Percentiles rank a stretch among this genome's conserved stretches.
phyloP scores from a whole-genome alignment of 64 coral and sea anemone species.

The Pocillopora verrucosa region DNA sequence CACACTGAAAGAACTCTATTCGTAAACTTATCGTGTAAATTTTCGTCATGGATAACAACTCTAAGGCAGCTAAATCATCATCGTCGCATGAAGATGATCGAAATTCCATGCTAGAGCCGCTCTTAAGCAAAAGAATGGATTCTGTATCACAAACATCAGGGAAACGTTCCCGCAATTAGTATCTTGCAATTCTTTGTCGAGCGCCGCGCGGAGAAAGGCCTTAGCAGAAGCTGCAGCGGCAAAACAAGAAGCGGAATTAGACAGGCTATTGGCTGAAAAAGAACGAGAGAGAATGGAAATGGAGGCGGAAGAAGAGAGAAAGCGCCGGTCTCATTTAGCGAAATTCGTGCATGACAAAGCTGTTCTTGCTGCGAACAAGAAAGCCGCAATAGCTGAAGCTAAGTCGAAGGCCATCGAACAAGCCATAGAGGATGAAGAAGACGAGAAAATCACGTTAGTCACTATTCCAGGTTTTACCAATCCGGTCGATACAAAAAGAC shows the following conservation, averaged over 20 bases:
- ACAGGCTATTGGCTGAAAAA: slow-evolving; percentile 27
- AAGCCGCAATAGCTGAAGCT: slow-evolving; percentile 17
- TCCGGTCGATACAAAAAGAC: too few relatives aligned
- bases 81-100: too few relatives aligned
- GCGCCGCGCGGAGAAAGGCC: neutral
- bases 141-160: too few relatives aligned
- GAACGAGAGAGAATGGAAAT: slow-evolving; percentile 2
- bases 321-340: neutral
- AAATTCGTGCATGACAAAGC: slow-evolving; percentile 30
- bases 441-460: neutral
- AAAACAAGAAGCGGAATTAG: slow-evolving; percentile 34
- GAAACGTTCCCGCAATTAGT: too few relatives aligned
- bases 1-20: too few relatives aligned
- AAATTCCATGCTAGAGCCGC: too few relatives aligned
- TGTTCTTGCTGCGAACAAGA: slow-evolving; percentile 10
- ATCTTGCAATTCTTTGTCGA: neutral
- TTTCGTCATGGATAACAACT: too few relatives aligned
- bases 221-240: slow-evolving; percentile 34
- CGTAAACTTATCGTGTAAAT: too few relatives aligned
- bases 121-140: too few relatives aligned
- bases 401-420: slow-evolving; percentile 21
- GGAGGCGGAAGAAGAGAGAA: slow-evolving; percentile 30
- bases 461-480: too few relatives aligned
- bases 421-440: neutral
- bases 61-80: too few relatives aligned